Base-by-base conservation (phyloP, 1,140 invertebrate species). In the Calephelis nemesis region DNA sequence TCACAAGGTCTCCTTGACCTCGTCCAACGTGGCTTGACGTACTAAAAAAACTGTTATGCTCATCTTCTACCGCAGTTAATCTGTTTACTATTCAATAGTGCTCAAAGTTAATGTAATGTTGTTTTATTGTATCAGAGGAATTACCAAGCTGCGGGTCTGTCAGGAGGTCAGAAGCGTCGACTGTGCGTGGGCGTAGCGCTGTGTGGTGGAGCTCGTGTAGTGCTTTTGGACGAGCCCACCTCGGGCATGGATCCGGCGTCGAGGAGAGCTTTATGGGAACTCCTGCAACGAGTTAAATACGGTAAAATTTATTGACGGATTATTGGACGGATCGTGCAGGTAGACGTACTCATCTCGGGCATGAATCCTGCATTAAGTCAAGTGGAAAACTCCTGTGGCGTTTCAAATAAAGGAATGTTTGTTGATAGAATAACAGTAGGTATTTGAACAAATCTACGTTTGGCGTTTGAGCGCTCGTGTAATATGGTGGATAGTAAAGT, bases 221-320 rank as follows among this genome's bases (percentile, higher is more conserved):
- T 98, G 10, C 95, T 98, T 66, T 92, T 98, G 64, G 98, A 99
- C 85, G 98, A 99, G 87, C 98, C 98, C n/a, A 98, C 98, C 0
- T 97, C 97, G 3, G 98, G 98, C 68, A 96, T 99, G 93, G 98
- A 99, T 88, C 97, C 98, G 2, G 95, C 97, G 76, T 97, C 98
- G 3, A 93, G 98, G 63, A 93, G 98, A 65, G 94, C 96, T 54
- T 95, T 98, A 9, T 99, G 98, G 98, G 96, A 99, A 79, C 93
- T 98, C 47, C 90, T 98, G 48, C 81, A 94, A 74, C 80, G 81
- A 52, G 93, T 94, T 74, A 91, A 91, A 63, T 77, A 79, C 73
- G 86, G 88, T 88, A 45, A 45, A 5, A 45, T 7, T 45, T 45
- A 1, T 45, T 7, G 42, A 45, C 6, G 42, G 6, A 45, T 45